phyloP scores from a whole-genome alignment of 2,888 invertebrate species.

The Bibio marci region DNA sequence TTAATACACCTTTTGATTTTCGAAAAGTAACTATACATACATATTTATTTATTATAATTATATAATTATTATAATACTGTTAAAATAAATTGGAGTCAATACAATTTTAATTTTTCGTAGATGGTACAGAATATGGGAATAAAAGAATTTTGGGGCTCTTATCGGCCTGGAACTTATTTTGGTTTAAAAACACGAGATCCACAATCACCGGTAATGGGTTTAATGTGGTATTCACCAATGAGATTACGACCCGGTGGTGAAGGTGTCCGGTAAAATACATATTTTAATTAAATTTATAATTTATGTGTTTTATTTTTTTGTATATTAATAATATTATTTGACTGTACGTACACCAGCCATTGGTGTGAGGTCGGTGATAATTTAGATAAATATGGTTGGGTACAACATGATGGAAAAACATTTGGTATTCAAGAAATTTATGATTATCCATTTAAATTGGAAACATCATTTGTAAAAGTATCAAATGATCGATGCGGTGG shows the following conservation, averaged over 20 bases:
- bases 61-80: not conserved
- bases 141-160: conserved; percentile 84
- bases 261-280: conserved; percentile 42
- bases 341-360: conserved; percentile 39
- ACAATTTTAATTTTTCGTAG: conserved; percentile 24
- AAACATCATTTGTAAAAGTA: conserved; percentile 79
- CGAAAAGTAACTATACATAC: conserved; percentile 43
- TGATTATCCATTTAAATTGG: conserved; percentile 59
- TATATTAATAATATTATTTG: conserved; percentile 1
- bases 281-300: too few relatives aligned
- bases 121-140: conserved; percentile 53
- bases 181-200: conserved; percentile 84
- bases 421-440: conserved; percentile 84
- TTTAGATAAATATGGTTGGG: conserved; percentile 73
- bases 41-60: not conserved
- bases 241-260: conserved; percentile 48
- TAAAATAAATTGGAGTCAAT: not conserved
- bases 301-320: not conserved
- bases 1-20: conserved; percentile 68
- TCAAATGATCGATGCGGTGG: conserved; percentile 67
- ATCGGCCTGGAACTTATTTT: conserved; percentile 75
- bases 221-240: conserved; percentile 90
- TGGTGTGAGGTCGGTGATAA: conserved; percentile 85
- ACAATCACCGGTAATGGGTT: conserved; percentile 72
- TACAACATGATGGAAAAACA: conserved; percentile 76